phyloP scores from a whole-genome alignment of 2,113 vertebrate species.

The Mus musculus region DNA sequence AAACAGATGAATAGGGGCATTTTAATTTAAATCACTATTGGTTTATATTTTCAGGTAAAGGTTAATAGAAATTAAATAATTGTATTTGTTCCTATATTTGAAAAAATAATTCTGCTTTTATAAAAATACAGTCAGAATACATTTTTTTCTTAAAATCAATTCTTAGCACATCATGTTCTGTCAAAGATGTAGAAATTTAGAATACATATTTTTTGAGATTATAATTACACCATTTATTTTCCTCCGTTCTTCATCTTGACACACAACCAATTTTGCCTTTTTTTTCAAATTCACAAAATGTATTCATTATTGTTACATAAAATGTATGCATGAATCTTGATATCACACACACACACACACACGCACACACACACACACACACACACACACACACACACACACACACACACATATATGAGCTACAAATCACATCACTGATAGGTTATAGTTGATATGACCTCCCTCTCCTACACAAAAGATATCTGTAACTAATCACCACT shows the following conservation, averaged over 20 bases:
- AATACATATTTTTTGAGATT: neutral
- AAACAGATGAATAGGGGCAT: neutral
- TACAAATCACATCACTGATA: neutral
- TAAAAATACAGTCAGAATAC: neutral
- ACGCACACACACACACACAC: neutral
- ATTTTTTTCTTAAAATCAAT: neutral
- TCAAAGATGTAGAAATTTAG: neutral
- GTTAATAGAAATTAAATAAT: neutral
- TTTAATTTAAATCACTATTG: neutral
- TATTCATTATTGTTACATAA: neutral
- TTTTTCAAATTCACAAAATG: neutral
- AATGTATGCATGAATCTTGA: neutral
- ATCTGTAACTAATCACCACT: neutral
- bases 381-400: neutral
- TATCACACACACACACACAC: neutral
- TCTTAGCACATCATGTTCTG: neutral
- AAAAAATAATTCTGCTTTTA: neutral
- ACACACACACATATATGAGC: neutral
- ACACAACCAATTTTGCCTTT: neutral
- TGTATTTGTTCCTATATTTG: neutral
- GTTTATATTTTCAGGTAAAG: neutral
- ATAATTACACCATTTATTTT: neutral
- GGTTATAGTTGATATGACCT: neutral
- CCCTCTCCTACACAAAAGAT: neutral
- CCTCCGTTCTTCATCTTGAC: neutral